Evolutionary conservation across 2,113 vertebrate genomes (phyloP).

Genomic region (Nyctibius bracteatus): DNA sequence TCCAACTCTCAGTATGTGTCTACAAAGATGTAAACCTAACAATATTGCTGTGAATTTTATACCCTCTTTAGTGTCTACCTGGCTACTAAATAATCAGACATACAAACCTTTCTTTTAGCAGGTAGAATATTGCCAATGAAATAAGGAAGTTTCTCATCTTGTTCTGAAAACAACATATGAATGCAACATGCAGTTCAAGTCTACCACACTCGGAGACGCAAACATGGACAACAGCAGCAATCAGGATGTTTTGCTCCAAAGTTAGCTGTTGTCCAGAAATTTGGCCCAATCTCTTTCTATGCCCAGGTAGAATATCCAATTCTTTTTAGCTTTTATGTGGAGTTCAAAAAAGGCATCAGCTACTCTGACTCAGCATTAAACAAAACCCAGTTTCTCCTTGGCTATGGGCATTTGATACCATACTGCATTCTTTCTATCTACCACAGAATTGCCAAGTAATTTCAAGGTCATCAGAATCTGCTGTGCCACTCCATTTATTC

Average conservation of each 20-base stretch:
- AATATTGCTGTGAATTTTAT: not conserved
- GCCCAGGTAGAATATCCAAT: not conserved
- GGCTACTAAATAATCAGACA: not conserved
- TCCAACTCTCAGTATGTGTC: not conserved
- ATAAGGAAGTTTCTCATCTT: not conserved
- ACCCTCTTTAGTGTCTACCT: not conserved
- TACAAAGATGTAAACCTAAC: not conserved
- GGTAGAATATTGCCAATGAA: not conserved
- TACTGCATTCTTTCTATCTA: not conserved
- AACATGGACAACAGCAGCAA: not conserved
- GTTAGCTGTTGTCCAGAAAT: not conserved
- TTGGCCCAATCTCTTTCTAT: not conserved
- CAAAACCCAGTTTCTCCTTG: not conserved
- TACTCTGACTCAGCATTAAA: not conserved
- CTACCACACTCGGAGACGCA: fast-evolving
- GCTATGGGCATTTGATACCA: not conserved
- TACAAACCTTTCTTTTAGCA: not conserved
- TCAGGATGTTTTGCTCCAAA: not conserved
- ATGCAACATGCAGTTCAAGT: not conserved
- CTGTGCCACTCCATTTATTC: not conserved
- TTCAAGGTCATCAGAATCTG: not conserved
- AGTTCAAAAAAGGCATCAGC: not conserved
- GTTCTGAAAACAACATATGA: not conserved
- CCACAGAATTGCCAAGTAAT: not conserved
- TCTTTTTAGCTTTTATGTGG: not conserved